Conservation (phyloP, 2,797 vertebrate species). For the Malacoctenus gilli region DNA sequence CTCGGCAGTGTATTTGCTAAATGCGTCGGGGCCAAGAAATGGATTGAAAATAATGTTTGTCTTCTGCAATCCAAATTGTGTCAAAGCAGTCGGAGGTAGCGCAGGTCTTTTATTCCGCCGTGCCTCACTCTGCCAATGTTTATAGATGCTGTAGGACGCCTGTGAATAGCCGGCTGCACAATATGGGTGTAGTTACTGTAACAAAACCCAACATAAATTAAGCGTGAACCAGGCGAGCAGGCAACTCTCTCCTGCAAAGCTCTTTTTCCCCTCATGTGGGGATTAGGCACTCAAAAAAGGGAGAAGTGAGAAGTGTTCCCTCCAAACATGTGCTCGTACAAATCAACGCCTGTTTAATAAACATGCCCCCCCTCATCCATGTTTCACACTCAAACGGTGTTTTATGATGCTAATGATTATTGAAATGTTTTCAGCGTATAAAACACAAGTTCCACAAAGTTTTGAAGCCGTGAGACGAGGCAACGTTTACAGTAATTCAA, state of each 20-base stretch:
- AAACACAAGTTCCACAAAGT: constrained; percentile 34
- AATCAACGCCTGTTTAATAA: constrained; percentile 62
- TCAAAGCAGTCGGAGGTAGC: constrained; percentile 70
- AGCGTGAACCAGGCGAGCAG: constrained; percentile 54
- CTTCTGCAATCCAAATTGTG: constrained; percentile 74
- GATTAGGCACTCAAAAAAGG: constrained; percentile 61
- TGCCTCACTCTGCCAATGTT: constrained; percentile 71
- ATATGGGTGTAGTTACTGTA: constrained; percentile 65
- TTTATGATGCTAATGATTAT: constrained; percentile 57
- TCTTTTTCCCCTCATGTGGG: constrained; percentile 49
- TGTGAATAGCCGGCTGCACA: constrained; percentile 67
- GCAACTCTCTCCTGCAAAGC: constrained; percentile 66
- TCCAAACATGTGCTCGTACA: constrained; percentile 50
- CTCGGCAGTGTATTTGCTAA: constrained; percentile 78
- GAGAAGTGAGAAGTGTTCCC: constrained; percentile 44
- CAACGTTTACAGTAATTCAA: constrained; percentile 24
- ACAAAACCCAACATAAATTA: constrained; percentile 74
- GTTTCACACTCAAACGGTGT: constrained; percentile 51
- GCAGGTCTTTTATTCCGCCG: constrained; percentile 64
- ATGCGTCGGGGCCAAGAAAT: constrained; percentile 77
- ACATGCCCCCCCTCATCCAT: constrained; percentile 31
- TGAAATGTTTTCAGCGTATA: constrained; percentile 23
- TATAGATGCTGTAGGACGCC: constrained; percentile 65
- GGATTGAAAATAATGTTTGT: constrained; percentile 79
- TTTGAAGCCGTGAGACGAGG: constrained; percentile 9